These are phyloP conservation scores for Heterodera schachtii DNA, from an alignment of 1,140 invertebrate genomes.

Conservation along the genomic window DNA sequence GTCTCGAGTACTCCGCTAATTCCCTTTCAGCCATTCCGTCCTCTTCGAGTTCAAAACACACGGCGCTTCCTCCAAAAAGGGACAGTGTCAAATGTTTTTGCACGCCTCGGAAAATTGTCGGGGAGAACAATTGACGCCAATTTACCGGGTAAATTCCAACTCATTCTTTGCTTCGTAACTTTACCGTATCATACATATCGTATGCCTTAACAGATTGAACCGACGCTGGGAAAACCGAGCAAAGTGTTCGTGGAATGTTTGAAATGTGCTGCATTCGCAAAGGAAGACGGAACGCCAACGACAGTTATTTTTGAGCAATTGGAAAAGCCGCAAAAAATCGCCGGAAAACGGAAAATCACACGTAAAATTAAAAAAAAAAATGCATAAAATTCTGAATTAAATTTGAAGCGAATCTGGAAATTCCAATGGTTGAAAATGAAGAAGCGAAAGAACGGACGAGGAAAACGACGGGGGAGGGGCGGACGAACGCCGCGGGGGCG, in stretches of 20 bases:
- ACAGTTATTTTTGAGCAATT: background rate
- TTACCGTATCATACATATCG: too few relatives aligned
- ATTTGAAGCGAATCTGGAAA: background rate
- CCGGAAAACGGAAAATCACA: background rate
- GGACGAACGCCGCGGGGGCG: background rate
- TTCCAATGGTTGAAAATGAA: conserved; percentile 1
- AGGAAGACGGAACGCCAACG: background rate
- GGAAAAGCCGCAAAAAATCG: background rate
- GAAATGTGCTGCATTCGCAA: background rate
- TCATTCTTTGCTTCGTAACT: too few relatives aligned
- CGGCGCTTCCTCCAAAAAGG: background rate
- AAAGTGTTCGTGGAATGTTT: conserved; percentile 3
- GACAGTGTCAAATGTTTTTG: conserved; percentile 14
- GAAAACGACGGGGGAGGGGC: conserved; percentile 1
- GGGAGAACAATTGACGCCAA: conserved; percentile 4
- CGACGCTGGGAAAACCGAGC: background rate
- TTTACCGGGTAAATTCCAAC: background rate
- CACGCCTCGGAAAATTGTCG: conserved; percentile 16
- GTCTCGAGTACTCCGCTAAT: background rate
- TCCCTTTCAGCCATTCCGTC: conserved; percentile 15
- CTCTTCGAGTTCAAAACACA: conserved; percentile 1
- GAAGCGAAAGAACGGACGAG: conserved; percentile 2
- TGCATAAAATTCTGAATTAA: background rate
- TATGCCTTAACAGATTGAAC: background rate
- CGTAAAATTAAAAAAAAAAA: background rate